phyloP scores from a whole-genome alignment of 92 coral and sea anemone genomes.

The Porites lobata region DNA sequence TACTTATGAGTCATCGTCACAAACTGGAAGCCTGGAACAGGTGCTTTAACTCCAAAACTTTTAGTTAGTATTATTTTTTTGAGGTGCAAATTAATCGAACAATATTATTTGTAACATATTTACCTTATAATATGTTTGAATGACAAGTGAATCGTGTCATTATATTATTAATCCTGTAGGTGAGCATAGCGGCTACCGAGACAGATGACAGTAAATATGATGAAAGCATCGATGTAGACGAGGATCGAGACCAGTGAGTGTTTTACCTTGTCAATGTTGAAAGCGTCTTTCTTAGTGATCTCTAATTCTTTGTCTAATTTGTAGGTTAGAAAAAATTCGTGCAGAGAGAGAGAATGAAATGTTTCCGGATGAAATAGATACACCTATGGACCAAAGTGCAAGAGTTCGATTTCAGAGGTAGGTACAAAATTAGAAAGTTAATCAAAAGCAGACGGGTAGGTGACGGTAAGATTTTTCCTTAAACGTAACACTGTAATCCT shows the following conservation, averaged over 20 bases:
- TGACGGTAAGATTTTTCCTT: no score
- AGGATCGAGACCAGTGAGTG: conserved; percentile 89
- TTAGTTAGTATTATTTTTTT: no score
- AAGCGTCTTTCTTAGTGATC: background rate
- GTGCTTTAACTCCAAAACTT: no score
- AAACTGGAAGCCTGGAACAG: no score
- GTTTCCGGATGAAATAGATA: conserved; percentile 99
- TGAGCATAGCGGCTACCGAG: conserved; percentile 91
- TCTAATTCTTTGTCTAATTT: background rate
- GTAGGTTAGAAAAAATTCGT: conserved; percentile 90
- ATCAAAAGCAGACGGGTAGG: no score
- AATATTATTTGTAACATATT: no score
- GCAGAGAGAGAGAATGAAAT: conserved; percentile 97
- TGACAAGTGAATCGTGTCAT: no score
- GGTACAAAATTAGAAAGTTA: background rate
- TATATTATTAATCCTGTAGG: conserved; percentile 41
- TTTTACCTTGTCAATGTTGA: no score
- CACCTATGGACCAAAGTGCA: conserved; percentile 91
- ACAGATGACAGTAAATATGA: conserved; percentile 88
- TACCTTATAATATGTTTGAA: no score
- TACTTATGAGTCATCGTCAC: no score
- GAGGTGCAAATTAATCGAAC: no score
- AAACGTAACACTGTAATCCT: no score
- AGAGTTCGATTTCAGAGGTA: conserved; percentile 96
- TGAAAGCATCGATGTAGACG: conserved; percentile 84